phyloP scores from a whole-genome alignment of 1,140 invertebrate species.

The Rhynchophorus ferrugineus region DNA sequence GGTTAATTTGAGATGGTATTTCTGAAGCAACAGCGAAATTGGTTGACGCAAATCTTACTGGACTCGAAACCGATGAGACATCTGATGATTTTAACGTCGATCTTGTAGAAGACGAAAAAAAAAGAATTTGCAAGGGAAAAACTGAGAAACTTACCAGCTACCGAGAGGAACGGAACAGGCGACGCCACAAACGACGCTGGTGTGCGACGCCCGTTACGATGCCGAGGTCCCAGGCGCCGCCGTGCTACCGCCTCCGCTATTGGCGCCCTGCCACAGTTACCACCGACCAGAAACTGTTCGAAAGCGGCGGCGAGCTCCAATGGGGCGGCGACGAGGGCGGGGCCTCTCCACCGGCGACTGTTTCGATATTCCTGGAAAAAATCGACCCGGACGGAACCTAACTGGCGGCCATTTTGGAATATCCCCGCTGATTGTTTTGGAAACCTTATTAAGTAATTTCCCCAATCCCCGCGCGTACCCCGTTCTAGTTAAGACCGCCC shows the following conservation, averaged over 20 bases:
- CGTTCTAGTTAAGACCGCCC: too few species aligned
- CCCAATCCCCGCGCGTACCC: background rate
- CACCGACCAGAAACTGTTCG: slow-evolving; percentile 29
- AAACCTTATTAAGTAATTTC: slow-evolving; percentile 39
- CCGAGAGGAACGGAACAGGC: slow-evolving; percentile 14
- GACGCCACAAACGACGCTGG: slow-evolving; percentile 17
- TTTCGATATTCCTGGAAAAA: slow-evolving; percentile 31
- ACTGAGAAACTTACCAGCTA: slow-evolving; percentile 14
- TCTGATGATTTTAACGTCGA: too few species aligned
- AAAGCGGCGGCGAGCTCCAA: slow-evolving; percentile 26
- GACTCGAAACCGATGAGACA: too few species aligned
- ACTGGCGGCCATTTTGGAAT: slow-evolving; percentile 37
- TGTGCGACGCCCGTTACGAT: slow-evolving; percentile 16
- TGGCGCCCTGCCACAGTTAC: slow-evolving; percentile 36
- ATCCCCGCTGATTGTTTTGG: slow-evolving; percentile 36
- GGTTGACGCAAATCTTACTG: too few species aligned
- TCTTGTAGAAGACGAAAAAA: too few species aligned
- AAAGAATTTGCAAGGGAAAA: too few species aligned
- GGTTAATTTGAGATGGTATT: too few species aligned
- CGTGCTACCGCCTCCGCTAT: slow-evolving; percentile 30
- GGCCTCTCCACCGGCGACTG: slow-evolving; percentile 20
- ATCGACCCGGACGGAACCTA: slow-evolving; percentile 20
- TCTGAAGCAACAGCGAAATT: too few species aligned
- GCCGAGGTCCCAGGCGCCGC: slow-evolving; percentile 29
- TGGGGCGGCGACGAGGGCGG: slow-evolving; percentile 26